phyloP scores from a whole-genome alignment of 2,888 invertebrate genomes.

The Neoascia interrupta region DNA sequence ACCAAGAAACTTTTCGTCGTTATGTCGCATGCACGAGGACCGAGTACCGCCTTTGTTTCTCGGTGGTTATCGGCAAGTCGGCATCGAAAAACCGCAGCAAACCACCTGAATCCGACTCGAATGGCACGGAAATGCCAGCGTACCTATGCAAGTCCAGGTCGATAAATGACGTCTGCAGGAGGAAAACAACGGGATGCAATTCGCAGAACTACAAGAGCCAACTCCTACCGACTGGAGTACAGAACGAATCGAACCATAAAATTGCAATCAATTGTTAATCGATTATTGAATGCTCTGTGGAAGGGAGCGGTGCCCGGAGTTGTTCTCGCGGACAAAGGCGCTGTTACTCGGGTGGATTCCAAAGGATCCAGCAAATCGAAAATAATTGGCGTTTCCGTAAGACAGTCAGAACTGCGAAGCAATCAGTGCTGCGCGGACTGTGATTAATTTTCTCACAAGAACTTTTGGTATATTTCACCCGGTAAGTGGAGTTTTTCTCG shows the following conservation, averaged over 20 bases:
- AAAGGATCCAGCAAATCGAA: constrained; percentile 67
- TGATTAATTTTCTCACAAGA: constrained; percentile 62
- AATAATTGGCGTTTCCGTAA: constrained; percentile 68
- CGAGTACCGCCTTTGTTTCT: constrained; percentile 46
- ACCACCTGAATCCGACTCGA: constrained; percentile 57
- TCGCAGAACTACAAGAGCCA: constrained; percentile 19
- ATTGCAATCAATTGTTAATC: constrained; percentile 70
- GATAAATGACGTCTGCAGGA: constrained; percentile 56
- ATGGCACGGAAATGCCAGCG: constrained; percentile 48
- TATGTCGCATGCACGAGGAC: constrained; percentile 9
- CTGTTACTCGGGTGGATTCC: constrained; percentile 35
- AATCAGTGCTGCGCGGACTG: constrained; percentile 58
- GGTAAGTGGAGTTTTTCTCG: constrained; percentile 8
- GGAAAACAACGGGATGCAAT: constrained; percentile 58
- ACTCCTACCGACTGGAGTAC: constrained; percentile 20
- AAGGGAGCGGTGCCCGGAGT: background rate
- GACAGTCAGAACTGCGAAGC: constrained; percentile 57
- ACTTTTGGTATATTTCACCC: constrained; percentile 50
- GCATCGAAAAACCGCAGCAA: constrained; percentile 54
- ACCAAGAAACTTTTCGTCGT: constrained; percentile 64
- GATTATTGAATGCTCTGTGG: constrained; percentile 55
- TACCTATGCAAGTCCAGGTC: too few relatives aligned
- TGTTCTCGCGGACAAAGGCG: constrained; percentile 38
- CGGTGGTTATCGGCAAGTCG: constrained; percentile 60
- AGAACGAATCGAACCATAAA: constrained; percentile 67